Evolutionary conservation across 2,113 vertebrate genomes (phyloP).

Genomic region (Oreochromis tanganicae): DNA sequence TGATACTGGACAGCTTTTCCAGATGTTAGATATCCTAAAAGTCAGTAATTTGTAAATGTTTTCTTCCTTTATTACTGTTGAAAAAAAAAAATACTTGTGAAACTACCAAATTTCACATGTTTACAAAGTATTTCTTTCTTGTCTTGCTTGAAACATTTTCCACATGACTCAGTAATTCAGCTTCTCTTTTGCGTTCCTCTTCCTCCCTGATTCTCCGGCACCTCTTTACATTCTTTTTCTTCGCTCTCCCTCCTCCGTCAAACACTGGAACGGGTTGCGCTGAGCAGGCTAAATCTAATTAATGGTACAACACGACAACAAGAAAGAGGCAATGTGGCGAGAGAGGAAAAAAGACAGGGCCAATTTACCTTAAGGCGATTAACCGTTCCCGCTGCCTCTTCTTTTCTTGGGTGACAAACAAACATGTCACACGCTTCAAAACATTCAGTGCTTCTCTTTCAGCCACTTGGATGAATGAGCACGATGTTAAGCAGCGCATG

Average conservation of each 20-base stretch:
- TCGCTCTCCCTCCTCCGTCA: slow-evolving; percentile 18
- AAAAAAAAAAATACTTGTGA: not conserved
- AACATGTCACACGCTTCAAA: slow-evolving; percentile 34
- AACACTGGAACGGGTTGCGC: slow-evolving; percentile 43
- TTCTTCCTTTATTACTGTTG: not conserved
- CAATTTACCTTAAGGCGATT: slow-evolving; percentile 54
- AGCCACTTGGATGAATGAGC: slow-evolving; percentile 26
- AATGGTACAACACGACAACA: slow-evolving; percentile 59
- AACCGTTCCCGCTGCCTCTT: slow-evolving; percentile 37
- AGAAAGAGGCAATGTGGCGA: slow-evolving; percentile 44
- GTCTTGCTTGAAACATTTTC: slow-evolving; percentile 18
- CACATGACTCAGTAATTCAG: not conserved
- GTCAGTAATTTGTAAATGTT: not conserved
- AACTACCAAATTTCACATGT: not conserved
- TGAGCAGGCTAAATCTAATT: slow-evolving; percentile 69
- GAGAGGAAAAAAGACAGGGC: slow-evolving; percentile 10
- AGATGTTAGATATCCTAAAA: not conserved
- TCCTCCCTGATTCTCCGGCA: not conserved
- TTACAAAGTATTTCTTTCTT: not conserved
- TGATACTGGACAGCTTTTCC: not conserved
- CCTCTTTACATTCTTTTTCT: not conserved
- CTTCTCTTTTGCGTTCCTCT: not conserved
- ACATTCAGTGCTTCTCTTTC: slow-evolving; percentile 12
- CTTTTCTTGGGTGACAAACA: slow-evolving; percentile 32
- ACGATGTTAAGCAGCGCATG: not conserved